Percentiles rank a stretch among this genome's conserved stretches.
Conservation (phyloP, 2,113 vertebrate species). For the Pachypanchax playfairii region DNA sequence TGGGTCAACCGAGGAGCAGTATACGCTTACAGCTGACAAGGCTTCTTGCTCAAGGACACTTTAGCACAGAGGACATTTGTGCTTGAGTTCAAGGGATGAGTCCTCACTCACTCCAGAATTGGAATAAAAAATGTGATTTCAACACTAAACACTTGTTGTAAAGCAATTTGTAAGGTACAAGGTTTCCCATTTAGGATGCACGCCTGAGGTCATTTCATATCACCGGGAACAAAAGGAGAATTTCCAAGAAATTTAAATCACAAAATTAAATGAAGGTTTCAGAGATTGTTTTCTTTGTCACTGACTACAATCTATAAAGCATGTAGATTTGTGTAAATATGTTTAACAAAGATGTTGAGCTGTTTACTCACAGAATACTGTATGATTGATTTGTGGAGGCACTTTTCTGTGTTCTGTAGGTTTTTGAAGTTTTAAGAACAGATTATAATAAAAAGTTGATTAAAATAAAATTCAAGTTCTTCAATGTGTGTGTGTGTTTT, state of each 20-base stretch:
- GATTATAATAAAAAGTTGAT: too few species aligned
- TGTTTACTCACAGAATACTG: too few species aligned
- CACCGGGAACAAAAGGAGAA: neutral
- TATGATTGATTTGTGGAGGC: too few species aligned
- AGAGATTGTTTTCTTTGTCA: slow-evolving; percentile 2
- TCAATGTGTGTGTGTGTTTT: too few species aligned
- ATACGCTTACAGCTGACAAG: slow-evolving; percentile 23
- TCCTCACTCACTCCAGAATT: neutral
- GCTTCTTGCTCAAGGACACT: slow-evolving; percentile 62
- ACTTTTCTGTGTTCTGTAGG: too few species aligned
- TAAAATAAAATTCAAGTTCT: too few species aligned
- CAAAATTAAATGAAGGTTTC: slow-evolving; percentile 9
- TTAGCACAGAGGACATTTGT: slow-evolving; percentile 12
- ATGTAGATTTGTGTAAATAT: neutral
- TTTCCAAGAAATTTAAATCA: slow-evolving; percentile 1
- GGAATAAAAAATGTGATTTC: neutral
- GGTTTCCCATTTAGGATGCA: slow-evolving; percentile 20
- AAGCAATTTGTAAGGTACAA: slow-evolving; percentile 16
- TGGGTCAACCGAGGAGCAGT: slow-evolving; percentile 42
- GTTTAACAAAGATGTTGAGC: too few species aligned
- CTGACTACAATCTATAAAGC: neutral
- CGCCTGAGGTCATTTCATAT: slow-evolving; percentile 2
- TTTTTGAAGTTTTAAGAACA: neutral
- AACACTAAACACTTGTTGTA: slow-evolving; percentile 2
- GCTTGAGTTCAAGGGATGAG: slow-evolving; percentile 7